phyloP scores from a whole-genome alignment of 2,113 vertebrate genomes.

The Pipa parva region DNA sequence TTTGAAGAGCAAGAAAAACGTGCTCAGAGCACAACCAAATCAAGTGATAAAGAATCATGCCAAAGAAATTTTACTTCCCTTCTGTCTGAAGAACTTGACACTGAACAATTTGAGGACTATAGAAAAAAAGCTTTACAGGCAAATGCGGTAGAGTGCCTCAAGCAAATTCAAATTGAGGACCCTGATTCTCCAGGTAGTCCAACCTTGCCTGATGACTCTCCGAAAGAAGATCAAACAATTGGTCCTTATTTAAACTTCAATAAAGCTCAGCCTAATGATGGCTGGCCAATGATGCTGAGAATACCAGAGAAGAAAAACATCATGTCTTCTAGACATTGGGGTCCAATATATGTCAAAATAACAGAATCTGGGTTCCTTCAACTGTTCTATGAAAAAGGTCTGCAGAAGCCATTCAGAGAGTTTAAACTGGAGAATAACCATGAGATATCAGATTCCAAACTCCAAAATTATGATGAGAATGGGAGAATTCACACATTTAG shows the following conservation, averaged over 20 bases:
- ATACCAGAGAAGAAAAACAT: slow-evolving; percentile 91
- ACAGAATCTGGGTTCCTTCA: slow-evolving; percentile 64
- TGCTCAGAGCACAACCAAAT: slow-evolving; percentile 57
- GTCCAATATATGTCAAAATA: slow-evolving; percentile 79
- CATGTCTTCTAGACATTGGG: slow-evolving; percentile 92
- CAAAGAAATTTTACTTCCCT: slow-evolving; percentile 68
- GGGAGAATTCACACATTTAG: slow-evolving; percentile 79
- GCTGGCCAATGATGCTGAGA: slow-evolving; percentile 87
- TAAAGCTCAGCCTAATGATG: slow-evolving; percentile 62
- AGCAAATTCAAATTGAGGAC: slow-evolving; percentile 70
- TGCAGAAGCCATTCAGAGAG: slow-evolving; percentile 80
- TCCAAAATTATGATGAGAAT: slow-evolving; percentile 80
- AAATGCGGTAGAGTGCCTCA: slow-evolving; percentile 71
- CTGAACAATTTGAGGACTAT: slow-evolving; percentile 57
- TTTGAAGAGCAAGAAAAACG: slow-evolving; percentile 68
- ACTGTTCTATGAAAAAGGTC: slow-evolving; percentile 80
- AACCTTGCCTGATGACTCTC: slow-evolving; percentile 64
- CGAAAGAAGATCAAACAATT: slow-evolving; percentile 53
- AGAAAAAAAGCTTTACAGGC: slow-evolving; percentile 51
- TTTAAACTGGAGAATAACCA: slow-evolving; percentile 74
- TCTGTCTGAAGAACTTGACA: slow-evolving; percentile 61
- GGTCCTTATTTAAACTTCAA: slow-evolving; percentile 47
- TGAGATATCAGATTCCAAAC: slow-evolving; percentile 77
- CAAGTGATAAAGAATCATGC: slow-evolving; percentile 52
- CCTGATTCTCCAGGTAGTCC: slow-evolving; percentile 56